These are phyloP conservation scores for Phasia obesa DNA, from an alignment of 2,888 invertebrate species.

Conservation along the genomic window DNA sequence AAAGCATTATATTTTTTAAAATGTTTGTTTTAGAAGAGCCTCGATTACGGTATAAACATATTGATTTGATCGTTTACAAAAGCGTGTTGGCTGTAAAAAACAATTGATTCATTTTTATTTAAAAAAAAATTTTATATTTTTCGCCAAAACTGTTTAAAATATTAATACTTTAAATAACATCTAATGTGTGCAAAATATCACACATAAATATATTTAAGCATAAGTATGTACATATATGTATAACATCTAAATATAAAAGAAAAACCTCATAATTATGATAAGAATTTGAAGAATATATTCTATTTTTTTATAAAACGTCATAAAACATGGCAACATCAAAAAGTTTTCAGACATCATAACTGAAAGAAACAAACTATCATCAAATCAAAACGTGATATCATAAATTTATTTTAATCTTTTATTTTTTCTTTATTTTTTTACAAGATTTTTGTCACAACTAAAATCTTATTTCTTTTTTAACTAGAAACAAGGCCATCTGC, in stretches of 20 bases:
- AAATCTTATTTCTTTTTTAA: background rate
- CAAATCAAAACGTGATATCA: conserved; percentile 67
- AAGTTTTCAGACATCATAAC: conserved; percentile 9
- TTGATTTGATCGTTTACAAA: too few species aligned
- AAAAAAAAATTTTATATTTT: too few species aligned
- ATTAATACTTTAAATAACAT: too few species aligned
- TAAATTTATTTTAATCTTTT: conserved; percentile 26
- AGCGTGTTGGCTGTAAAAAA: too few species aligned
- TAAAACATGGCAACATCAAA: background rate
- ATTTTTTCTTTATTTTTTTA: conserved; percentile 13
- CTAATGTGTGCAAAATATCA: too few species aligned
- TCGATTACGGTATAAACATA: too few species aligned
- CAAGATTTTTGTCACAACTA: conserved; percentile 22
- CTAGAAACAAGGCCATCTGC: conserved; percentile 56
- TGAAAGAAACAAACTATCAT: conserved; percentile 55
- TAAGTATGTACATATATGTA: background rate
- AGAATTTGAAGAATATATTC: background rate
- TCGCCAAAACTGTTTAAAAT: too few species aligned
- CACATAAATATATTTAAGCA: background rate
- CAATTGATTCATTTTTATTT: too few species aligned
- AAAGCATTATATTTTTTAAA: too few species aligned
- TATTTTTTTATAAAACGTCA: conserved; percentile 38
- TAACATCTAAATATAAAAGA: background rate
- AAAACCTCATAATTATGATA: conserved; percentile 9
- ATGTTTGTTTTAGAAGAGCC: too few species aligned